Percentiles rank a stretch among this genome's conserved stretches.
These are phyloP conservation scores for Pachymerium ferrugineum DNA, from an alignment of 2,888 invertebrate genomes.

Conservation along the genomic window DNA sequence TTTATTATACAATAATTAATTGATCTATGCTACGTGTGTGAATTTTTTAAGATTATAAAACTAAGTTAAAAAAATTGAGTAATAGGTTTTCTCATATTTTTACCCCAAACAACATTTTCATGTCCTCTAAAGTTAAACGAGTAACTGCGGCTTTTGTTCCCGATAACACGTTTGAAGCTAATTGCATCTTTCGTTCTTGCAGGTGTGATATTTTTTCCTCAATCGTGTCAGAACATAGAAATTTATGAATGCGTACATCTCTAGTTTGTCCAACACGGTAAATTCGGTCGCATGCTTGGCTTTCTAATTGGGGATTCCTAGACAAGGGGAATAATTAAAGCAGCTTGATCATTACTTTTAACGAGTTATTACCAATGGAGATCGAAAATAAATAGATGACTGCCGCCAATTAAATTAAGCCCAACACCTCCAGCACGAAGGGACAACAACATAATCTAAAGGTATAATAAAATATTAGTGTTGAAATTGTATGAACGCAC, in stretches of 20 bases:
- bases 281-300: slow-evolving; percentile 89
- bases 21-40: background rate
- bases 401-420: slow-evolving; percentile 84
- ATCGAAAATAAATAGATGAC: slow-evolving; percentile 83
- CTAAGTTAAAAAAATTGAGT: background rate
- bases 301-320: slow-evolving; percentile 85
- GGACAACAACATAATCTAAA: slow-evolving; percentile 66
- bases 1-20: background rate
- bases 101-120: slow-evolving; percentile 50
- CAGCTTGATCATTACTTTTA: no score
- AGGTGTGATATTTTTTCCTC: slow-evolving; percentile 76
- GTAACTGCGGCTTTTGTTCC: slow-evolving; percentile 55
- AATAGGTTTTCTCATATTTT: background rate
- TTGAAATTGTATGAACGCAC: background rate
- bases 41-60: no score
- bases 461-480: background rate
- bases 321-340: background rate
- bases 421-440: slow-evolving; percentile 92
- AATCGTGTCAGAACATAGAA: slow-evolving; percentile 77
- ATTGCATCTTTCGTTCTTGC: slow-evolving; percentile 69
- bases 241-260: slow-evolving; percentile 64
- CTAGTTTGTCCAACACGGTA: slow-evolving; percentile 84
- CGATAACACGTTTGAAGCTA: slow-evolving; percentile 76
- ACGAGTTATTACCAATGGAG: slow-evolving; percentile 86
- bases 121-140: slow-evolving; percentile 72